Conservation (phyloP, 1,140 invertebrate species). For the Gyrodactylus bullatarudis region DNA sequence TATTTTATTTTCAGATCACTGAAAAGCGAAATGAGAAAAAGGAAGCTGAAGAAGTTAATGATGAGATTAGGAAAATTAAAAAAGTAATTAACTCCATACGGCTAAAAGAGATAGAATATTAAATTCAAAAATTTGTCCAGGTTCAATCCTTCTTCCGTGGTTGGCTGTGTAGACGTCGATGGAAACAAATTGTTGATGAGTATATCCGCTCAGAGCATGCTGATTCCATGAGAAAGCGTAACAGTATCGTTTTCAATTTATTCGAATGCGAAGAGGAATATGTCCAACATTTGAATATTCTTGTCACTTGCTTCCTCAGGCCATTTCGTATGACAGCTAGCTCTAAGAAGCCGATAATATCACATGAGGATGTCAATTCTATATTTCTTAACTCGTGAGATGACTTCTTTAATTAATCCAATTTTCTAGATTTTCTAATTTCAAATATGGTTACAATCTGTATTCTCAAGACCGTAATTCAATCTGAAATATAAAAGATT, state of each 20-base stretch:
- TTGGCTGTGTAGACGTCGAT: conserved; percentile 57
- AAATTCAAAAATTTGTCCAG: too few species aligned
- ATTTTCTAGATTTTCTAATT: too few species aligned
- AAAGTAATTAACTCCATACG: conserved; percentile 27
- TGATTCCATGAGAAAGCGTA: conserved; percentile 62
- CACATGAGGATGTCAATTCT: conserved; percentile 68
- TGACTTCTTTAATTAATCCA: too few species aligned
- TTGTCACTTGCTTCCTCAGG: conserved; percentile 57
- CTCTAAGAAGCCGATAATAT: conserved; percentile 59
- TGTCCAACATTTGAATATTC: conserved; percentile 51
- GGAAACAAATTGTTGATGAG: conserved; percentile 75
- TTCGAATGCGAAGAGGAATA: conserved; percentile 42
- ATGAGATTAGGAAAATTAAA: conserved; percentile 42
- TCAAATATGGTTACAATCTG: too few species aligned
- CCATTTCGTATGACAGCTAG: conserved; percentile 64
- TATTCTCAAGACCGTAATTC: too few species aligned
- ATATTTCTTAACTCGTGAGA: conserved; percentile 47
- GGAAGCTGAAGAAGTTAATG: conserved; percentile 31
- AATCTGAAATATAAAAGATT: too few species aligned
- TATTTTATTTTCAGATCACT: background rate
- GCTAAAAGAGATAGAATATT: too few species aligned
- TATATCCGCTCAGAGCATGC: conserved; percentile 75
- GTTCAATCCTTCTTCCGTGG: conserved; percentile 66
- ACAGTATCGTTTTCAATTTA: conserved; percentile 65
- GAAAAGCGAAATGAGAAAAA: background rate